Evolutionary conservation across 1,140 invertebrate species (phyloP).

Genomic region (Diorhabda carinulata): DNA sequence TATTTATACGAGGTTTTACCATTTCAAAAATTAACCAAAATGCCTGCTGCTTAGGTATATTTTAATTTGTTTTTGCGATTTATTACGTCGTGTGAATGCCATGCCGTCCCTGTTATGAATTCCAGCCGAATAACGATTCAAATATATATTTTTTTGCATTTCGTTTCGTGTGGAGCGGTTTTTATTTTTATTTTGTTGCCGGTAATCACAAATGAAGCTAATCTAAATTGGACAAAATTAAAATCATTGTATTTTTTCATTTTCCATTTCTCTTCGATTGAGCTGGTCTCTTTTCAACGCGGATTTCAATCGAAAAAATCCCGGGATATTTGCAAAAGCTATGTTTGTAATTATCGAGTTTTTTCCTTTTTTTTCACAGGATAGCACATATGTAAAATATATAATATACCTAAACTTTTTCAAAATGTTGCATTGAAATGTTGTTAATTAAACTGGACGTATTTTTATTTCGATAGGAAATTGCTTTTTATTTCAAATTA

Average conservation of each 20-base stretch:
- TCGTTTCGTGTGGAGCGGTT: neutral
- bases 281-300: slow-evolving; percentile 3
- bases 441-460: slow-evolving; percentile 11
- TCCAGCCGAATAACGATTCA: neutral
- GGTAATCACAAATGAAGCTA: slow-evolving; percentile 49
- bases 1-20: too few species aligned
- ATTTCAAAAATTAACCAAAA: too few species aligned
- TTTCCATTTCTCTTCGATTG: slow-evolving; percentile 28
- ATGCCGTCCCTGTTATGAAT: neutral
- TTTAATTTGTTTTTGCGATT: too few species aligned
- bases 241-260: slow-evolving; percentile 45
- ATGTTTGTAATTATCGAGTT: slow-evolving; percentile 16
- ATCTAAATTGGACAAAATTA: slow-evolving; percentile 49
- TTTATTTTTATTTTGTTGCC: slow-evolving; percentile 28
- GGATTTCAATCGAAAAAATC: slow-evolving; percentile 13
- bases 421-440: slow-evolving; percentile 7
- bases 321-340: slow-evolving; percentile 15
- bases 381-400: neutral
- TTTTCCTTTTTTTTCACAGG: slow-evolving; percentile 6
- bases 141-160: slow-evolving; percentile 3
- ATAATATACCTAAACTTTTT: slow-evolving; percentile 12
- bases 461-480: slow-evolving; percentile 7
- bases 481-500: slow-evolving; percentile 6
- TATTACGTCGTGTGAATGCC: too few species aligned
- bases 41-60: too few species aligned